Percentiles rank a stretch among this genome's conserved stretches.
Conservation (phyloP, 1,140 invertebrate genomes). For the Parapsyche elsis region DNA sequence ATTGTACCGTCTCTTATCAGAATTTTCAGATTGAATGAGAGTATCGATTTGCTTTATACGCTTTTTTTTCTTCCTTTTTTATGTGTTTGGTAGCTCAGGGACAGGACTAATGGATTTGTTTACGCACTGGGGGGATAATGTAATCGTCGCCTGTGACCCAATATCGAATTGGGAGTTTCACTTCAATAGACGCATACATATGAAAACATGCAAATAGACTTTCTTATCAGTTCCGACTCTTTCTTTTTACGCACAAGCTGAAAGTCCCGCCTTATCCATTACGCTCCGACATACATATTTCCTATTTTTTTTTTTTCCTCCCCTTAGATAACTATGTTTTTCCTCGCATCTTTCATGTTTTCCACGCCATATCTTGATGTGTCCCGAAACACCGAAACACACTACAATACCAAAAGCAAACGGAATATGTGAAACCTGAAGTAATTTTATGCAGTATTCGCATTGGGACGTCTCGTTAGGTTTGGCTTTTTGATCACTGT, state of each 20-base stretch:
- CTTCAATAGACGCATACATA: not conserved
- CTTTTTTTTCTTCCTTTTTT: not conserved
- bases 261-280: not conserved
- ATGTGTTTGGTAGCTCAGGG: not conserved
- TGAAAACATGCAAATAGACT: slow-evolving; percentile 10
- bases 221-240: slow-evolving; percentile 15
- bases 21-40: slow-evolving; percentile 1
- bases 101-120: slow-evolving; percentile 43
- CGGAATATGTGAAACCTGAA: not conserved
- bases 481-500: too few relatives aligned
- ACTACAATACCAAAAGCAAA: not conserved
- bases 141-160: slow-evolving; percentile 36
- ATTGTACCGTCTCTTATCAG: not conserved
- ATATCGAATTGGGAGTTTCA: slow-evolving; percentile 23
- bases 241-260: not conserved
- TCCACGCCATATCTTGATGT: slow-evolving; percentile 20
- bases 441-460: not conserved
- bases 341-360: not conserved
- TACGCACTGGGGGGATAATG: slow-evolving; percentile 26
- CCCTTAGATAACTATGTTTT: not conserved
- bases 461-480: too few relatives aligned
- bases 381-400: not conserved
- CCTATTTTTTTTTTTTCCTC: not conserved
- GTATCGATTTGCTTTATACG: slow-evolving; percentile 29
- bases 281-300: not conserved